Conservation (phyloP, 2,797 vertebrate species). For the Anguilla obscura region DNA sequence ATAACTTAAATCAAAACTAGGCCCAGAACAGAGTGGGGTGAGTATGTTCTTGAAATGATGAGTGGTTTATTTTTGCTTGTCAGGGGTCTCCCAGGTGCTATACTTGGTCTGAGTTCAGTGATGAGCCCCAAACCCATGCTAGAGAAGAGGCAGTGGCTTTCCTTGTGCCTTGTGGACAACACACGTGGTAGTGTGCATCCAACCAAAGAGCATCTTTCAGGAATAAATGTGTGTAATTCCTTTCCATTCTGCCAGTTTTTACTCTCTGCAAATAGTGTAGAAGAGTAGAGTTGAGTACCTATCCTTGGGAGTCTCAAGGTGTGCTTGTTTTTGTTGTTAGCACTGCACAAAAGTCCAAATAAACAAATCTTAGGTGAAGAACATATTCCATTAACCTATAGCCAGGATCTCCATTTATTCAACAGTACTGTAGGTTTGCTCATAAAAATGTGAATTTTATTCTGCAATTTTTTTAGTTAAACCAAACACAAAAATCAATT, state of each 20-base stretch:
- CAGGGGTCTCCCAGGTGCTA: background rate
- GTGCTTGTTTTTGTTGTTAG: background rate
- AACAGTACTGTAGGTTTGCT: background rate
- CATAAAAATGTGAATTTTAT: background rate
- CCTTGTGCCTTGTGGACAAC: constrained; percentile 6
- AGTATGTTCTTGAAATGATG: background rate
- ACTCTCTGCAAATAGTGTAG: background rate
- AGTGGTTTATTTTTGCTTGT: background rate
- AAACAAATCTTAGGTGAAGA: too few relatives aligned
- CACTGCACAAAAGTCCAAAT: too few relatives aligned
- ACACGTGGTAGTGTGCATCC: background rate
- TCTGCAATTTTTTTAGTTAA: background rate
- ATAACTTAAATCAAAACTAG: background rate
- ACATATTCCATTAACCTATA: background rate
- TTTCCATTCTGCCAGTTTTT: background rate
- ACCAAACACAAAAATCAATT: background rate
- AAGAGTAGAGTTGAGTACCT: background rate
- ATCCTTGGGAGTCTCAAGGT: background rate
- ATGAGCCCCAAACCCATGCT: background rate
- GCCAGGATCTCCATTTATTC: background rate
- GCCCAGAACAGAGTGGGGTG: too few relatives aligned
- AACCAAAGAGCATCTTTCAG: background rate
- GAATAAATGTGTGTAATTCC: background rate
- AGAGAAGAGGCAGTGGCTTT: background rate
- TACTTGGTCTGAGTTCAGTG: background rate